Evolutionary conservation across 2,888 invertebrate species (phyloP), one percentile per base, ranked within the genome.

Genomic region (Drosophila falleni): DNA sequence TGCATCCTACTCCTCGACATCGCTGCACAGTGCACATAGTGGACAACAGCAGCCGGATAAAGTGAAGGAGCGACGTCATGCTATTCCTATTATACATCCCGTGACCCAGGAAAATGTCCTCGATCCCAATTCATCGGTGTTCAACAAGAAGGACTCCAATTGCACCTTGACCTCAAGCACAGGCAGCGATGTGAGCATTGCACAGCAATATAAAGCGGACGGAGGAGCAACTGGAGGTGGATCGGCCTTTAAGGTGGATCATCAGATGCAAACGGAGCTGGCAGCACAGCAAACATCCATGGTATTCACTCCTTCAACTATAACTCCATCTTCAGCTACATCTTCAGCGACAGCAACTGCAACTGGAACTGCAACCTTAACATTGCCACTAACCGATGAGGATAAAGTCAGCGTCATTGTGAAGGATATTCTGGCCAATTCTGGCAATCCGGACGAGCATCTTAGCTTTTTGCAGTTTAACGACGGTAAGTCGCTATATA

Each of bases 71-170:
- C 91, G 92, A 16, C 78, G 55, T 29, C 82, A 91, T 63, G 92
- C 92, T n/a, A 87, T 92, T 58, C 91, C 92, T 9, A 92, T 92
- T 4, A 91, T 92, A 51, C 75, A 92, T 83, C 92, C 92, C 3
- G 76, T 83, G 9, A 92, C 92, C n/a, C 73, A 81, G 5, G 91
- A 92, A 72, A 81, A 91, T 63, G 76, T 89, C 4, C 46, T 91
- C 35, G 91, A 92, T 47, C 75, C 80, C 19, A 89, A 79, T 4
- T 80, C 82, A 9, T 80, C 85, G 42, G 75, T 76, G 5, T 84
- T 80, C 15, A 74, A 56, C 0, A 80, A 81, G 11, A 80, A 86
- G 65, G 77, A 89, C 69, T 68, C 89, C 16, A 78, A 51, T 55
- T 54, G 60, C 13, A 78, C 87, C 8, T 74, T 81, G 16, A 75